Evolutionary conservation across 2,797 vertebrate genomes (phyloP).

Genomic region (Setipinna tenuifilis): DNA sequence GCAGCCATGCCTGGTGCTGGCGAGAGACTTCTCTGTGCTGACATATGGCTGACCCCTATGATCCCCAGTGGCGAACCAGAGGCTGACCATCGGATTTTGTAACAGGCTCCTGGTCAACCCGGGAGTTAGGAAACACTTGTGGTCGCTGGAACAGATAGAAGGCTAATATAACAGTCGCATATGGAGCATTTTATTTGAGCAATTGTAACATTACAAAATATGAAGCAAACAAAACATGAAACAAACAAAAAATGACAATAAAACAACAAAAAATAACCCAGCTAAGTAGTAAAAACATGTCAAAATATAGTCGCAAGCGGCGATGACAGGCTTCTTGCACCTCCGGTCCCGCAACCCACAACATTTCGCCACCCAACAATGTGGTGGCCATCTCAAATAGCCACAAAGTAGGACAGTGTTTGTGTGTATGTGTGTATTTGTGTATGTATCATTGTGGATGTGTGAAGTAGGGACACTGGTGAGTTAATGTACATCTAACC

Average conservation of each 20-base stretch:
- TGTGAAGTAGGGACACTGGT: no score
- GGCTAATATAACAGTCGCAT: neutral
- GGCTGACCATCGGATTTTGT: conserved; percentile 48
- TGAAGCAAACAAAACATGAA: no score
- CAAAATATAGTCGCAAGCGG: no score
- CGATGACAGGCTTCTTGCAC: no score
- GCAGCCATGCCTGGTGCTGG: neutral
- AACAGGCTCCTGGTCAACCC: conserved; percentile 27
- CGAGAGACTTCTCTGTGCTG: neutral
- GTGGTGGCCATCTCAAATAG: no score
- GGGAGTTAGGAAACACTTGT: neutral
- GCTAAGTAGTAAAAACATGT: neutral
- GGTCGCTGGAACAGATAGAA: neutral
- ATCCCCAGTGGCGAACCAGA: conserved; percentile 49
- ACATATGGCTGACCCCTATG: conserved; percentile 3
- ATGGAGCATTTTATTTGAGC: neutral
- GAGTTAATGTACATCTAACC: no score
- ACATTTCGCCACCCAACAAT: no score
- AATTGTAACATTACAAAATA: neutral
- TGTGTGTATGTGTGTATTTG: no score
- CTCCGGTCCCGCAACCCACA: no score
- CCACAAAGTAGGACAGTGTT: no score
- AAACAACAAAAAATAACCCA: neutral
- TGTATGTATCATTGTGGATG: no score
- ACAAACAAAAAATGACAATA: neutral